Evolutionary conservation across 2,888 invertebrate species (phyloP).

Genomic region (Drosophila stalkeri): DNA sequence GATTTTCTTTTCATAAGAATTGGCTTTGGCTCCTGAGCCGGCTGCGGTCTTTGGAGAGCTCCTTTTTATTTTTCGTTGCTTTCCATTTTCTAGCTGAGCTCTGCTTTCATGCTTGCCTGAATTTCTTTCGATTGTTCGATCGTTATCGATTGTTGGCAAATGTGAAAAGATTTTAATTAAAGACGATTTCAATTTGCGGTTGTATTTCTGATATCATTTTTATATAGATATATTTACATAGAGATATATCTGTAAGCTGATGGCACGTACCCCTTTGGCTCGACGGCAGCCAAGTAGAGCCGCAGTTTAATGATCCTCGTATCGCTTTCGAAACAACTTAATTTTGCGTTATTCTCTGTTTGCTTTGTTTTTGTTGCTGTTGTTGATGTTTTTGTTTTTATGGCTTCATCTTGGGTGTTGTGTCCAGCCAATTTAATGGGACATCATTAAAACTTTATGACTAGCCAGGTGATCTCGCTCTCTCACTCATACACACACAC

Average conservation of each 20-base stretch:
- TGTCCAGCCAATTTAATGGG: conserved; percentile 48
- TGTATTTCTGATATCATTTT: conserved; percentile 26
- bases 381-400: conserved; percentile 50
- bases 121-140: conserved; percentile 37
- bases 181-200: not conserved
- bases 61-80: not conserved
- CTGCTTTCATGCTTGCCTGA: conserved; percentile 62
- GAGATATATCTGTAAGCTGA: conserved; percentile 7
- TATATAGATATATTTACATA: not conserved
- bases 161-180: conserved; percentile 26
- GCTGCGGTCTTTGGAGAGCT: not conserved
- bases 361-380: not conserved
- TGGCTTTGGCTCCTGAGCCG: not conserved
- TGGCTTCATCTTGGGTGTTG: conserved; percentile 68
- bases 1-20: conserved; percentile 45
- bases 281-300: not conserved
- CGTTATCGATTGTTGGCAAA: conserved; percentile 15
- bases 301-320: conserved; percentile 30
- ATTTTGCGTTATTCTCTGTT: conserved; percentile 44
- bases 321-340: conserved; percentile 67
- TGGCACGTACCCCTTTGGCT: conserved; percentile 11
- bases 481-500: not conserved
- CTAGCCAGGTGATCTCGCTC: conserved; percentile 34
- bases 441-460: conserved; percentile 76
- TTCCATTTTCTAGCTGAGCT: conserved; percentile 17